Evolutionary conservation across 1,140 invertebrate species (phyloP).

Genomic region (Pogonognathellus flavescens): DNA sequence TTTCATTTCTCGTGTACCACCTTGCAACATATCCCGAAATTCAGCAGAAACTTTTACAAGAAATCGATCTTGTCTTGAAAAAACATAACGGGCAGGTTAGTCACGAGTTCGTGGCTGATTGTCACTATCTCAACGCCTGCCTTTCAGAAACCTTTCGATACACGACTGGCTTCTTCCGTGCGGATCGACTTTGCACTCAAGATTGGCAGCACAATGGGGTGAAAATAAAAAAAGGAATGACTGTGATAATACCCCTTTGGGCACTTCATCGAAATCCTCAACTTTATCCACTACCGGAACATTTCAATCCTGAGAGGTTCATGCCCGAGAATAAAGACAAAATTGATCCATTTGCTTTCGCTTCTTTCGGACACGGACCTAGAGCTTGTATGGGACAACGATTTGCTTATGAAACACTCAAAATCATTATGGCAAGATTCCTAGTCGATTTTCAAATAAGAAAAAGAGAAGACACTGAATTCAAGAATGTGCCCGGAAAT

Average conservation of each 20-base stretch:
- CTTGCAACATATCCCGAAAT: constrained; percentile 64
- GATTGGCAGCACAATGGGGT: constrained; percentile 70
- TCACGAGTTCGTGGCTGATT: constrained; percentile 58
- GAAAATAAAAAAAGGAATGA: constrained; percentile 69
- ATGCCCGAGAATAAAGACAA: constrained; percentile 73
- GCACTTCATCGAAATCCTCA: constrained; percentile 73
- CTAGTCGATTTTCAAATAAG: not conserved
- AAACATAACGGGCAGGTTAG: constrained; percentile 63
- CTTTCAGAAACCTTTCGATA: constrained; percentile 65
- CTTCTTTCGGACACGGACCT: constrained; percentile 75
- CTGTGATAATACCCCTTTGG: constrained; percentile 71
- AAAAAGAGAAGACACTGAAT: constrained; percentile 8
- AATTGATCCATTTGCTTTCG: constrained; percentile 70
- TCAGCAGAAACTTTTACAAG: constrained; percentile 65
- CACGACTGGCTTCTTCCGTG: constrained; percentile 48
- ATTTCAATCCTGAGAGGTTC: constrained; percentile 76
- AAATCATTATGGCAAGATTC: constrained; percentile 21
- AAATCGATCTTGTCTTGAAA: constrained; percentile 63
- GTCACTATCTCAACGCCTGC: constrained; percentile 64
- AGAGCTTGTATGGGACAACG: constrained; percentile 74
- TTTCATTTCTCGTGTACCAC: constrained; percentile 67
- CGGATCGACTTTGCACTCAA: constrained; percentile 60
- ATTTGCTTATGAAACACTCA: constrained; percentile 19
- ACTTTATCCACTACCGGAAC: constrained; percentile 72
- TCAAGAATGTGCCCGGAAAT: constrained; percentile 10